Evolutionary conservation across 2,888 invertebrate genomes (phyloP), one percentile per base, ranked within the genome.

Genomic region (Ennomos fuscantarius): DNA sequence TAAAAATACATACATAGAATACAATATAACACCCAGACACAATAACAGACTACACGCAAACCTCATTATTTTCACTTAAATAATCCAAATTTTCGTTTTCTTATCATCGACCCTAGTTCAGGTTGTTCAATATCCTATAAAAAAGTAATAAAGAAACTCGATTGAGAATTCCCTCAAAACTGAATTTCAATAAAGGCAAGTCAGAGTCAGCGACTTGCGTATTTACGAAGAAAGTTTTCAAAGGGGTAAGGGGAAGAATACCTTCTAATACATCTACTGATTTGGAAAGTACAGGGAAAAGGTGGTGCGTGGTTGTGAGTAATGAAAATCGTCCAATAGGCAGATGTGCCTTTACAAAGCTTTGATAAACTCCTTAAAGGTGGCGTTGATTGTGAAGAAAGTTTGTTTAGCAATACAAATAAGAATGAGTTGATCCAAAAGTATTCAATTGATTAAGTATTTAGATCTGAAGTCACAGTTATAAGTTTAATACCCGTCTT

Each of bases 281-380:
- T 84, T 84, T 80, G 77, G 76, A 78, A 71, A 76, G 84, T 82
- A 92, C 87, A 86, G 73, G 84, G 78, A 86, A 87, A 86, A 88
- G 89, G 88, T 87, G 87, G 89, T 80, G 74, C 87, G 79, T 79
- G 71, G 70, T 76, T 72, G 66, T 69, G 58, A 65, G 60, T 65
- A 68, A 65, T 64, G 68, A 68, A 63, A 65, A 52, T 60, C 62
- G 60, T 32, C 33, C 45, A 54, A 58, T 59, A 54, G 53, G 45
- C 45, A 54, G 53, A 58, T 57, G 56, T 56, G 31, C 53, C 47
- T 45, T 54, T 34, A 45, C 50, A 50, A 58, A 58, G 44, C 58
- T 54, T 54, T 50, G 58, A 45, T 43, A 47, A 47, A 51, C 43
- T 24, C 24, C 55, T 55, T 53, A 45, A 50, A 50, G 50, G 40